Percentiles rank a stretch among this genome's conserved stretches.
Conservation (phyloP, 1,140 invertebrate species). For the Thaumatotibia leucotreta region DNA sequence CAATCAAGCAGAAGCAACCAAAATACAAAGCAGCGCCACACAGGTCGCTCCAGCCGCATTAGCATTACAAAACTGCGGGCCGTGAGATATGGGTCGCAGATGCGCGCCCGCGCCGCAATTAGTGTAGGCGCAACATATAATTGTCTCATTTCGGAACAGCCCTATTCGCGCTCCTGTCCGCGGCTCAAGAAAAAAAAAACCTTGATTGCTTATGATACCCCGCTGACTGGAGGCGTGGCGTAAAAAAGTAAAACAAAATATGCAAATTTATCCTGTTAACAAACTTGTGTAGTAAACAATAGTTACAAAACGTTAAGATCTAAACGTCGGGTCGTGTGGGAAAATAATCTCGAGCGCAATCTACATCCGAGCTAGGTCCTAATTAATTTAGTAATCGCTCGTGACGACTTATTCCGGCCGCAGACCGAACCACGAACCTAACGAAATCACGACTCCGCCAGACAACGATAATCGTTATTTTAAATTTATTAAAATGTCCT, state of each 20-base stretch:
- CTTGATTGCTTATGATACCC: background rate
- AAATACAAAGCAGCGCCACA: constrained; percentile 28
- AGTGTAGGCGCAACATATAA: constrained; percentile 47
- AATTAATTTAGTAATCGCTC: constrained; percentile 76
- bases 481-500: constrained; percentile 76
- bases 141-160: constrained; percentile 45
- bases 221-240: too few species aligned
- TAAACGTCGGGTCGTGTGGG: constrained; percentile 65
- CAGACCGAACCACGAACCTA: constrained; percentile 65
- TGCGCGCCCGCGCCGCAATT: constrained; percentile 42
- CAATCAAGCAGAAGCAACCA: constrained; percentile 19
- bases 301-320: constrained; percentile 55
- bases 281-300: constrained; percentile 37
- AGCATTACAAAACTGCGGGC: constrained; percentile 46
- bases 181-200: background rate
- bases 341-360: constrained; percentile 71
- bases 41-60: constrained; percentile 23
- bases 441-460: constrained; percentile 73
- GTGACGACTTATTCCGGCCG: constrained; percentile 72
- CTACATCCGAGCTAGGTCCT: constrained; percentile 69
- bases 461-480: constrained; percentile 74
- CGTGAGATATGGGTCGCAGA: constrained; percentile 56
- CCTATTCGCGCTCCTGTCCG: constrained; percentile 4
- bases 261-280: background rate
- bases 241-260: background rate